phyloP scores from a whole-genome alignment of 2,888 invertebrate species.

The Aleiodes leptofemur region DNA sequence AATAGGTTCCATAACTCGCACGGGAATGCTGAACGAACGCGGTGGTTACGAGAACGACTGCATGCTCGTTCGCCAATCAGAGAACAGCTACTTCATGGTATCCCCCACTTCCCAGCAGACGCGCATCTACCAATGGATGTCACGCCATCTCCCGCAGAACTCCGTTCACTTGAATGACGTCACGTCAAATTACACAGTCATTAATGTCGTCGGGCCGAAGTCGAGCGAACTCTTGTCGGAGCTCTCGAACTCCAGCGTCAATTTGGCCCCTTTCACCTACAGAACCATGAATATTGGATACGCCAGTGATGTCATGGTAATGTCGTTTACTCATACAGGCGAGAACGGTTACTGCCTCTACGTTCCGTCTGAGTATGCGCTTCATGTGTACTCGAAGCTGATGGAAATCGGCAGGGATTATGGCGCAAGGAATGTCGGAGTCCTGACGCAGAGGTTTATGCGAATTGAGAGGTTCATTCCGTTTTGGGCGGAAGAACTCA shows the following conservation, averaged over 20 bases:
- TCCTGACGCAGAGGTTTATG: conserved; percentile 81
- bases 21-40: conserved; percentile 83
- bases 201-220: conserved; percentile 84
- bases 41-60: conserved; percentile 87
- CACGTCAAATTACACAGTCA: conserved; percentile 84
- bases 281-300: conserved; percentile 82
- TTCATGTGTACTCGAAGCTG: conserved; percentile 84
- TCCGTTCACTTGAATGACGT: conserved; percentile 81
- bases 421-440: conserved; percentile 82
- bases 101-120: conserved; percentile 88
- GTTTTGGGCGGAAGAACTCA: conserved; percentile 84
- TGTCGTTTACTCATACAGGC: conserved; percentile 84
- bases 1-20: conserved; percentile 81
- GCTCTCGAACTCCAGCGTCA: conserved; percentile 80
- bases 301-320: conserved; percentile 83
- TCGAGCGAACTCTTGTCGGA: conserved; percentile 80
- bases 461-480: conserved; percentile 84
- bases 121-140: conserved; percentile 83
- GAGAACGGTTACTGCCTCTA: conserved; percentile 84
- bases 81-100: conserved; percentile 85
- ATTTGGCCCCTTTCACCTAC: conserved; percentile 81
- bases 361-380: conserved; percentile 84
- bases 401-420: conserved; percentile 82
- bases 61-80: conserved; percentile 80
- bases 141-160: conserved; percentile 78